Base-by-base conservation (phyloP, 2,113 vertebrate genomes). In the Proteles cristata region DNA sequence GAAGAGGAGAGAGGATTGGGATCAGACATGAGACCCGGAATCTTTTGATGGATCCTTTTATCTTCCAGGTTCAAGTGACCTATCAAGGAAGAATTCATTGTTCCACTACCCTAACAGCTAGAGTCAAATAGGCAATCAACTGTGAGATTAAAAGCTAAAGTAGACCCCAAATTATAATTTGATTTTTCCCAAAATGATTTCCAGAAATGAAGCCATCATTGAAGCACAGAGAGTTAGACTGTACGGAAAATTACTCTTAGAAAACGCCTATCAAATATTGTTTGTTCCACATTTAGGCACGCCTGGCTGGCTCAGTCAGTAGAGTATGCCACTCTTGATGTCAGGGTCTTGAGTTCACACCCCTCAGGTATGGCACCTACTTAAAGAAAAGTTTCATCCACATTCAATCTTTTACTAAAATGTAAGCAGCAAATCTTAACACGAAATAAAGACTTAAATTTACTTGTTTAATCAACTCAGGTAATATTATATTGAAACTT, bases 401-500 rank as follows among this genome's bases (percentile, higher is more conserved):
- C 3, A 55, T 61, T 90, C 16, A 50, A 48, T 90, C 12, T 45
- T 86, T 28, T 84, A 68, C 61, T 63, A 68, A 86, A 31, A 9
- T 83, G 58, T 68, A 69, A 80, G 35, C 45, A 63, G 17, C 33
- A 68, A 81, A 83, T 92, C 10, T 88, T 61, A 87, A 88, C 45
- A 82, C 16, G 58, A 12, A 81, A 55, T 58, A 86, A 86, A 31
- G n/a, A 35, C 80, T 55, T 77, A 8, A 61, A 61, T 66, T 28
- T 76, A 48, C 26, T n/a, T 69, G 11, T 50, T 81, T 43, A 88
- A 83, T 83, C 25, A 68, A 77, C 68, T 68, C 48, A 82, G 53
- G 35, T 80, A 91, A 35, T 33, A 86, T 91, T 96, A 91, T 76
- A 79, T 53, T 90, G 50, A 69, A 79, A 85, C 79, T 23, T 23